Evolutionary conservation across 2,888 invertebrate genomes (phyloP).

Genomic region (Serrognathus titanus): DNA sequence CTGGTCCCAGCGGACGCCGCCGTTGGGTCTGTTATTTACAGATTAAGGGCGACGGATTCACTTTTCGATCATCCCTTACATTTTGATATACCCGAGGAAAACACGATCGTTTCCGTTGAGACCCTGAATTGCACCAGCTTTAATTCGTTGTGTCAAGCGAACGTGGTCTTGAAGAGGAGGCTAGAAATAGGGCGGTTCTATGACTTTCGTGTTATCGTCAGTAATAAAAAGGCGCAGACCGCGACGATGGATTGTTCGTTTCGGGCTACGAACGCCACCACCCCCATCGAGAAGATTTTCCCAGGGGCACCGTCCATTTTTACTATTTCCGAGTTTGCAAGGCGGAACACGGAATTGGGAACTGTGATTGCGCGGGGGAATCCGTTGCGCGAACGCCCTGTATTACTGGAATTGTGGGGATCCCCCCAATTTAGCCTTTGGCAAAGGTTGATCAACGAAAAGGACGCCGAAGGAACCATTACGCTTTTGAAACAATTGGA

Average conservation of each 20-base stretch:
- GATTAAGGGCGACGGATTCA: conserved; percentile 82
- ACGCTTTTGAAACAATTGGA: conserved; percentile 75
- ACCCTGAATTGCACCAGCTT: conserved; percentile 80
- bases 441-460: conserved; percentile 70
- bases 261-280: conserved; percentile 75
- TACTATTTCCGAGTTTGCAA: conserved; percentile 44
- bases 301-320: conserved; percentile 59
- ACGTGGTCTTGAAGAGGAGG: conserved; percentile 73
- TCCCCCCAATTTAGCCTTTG: conserved; percentile 74
- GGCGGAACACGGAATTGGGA: conserved; percentile 74
- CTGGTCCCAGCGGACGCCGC: conserved; percentile 80
- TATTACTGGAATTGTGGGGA: conserved; percentile 81
- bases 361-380: conserved; percentile 79
- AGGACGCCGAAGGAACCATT: conserved; percentile 77
- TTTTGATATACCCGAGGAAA: conserved; percentile 74
- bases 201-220: conserved; percentile 65
- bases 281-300: conserved; percentile 64
- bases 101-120: conserved; percentile 74
- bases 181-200: conserved; percentile 79
- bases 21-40: conserved; percentile 80
- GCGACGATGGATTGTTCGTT: conserved; percentile 60
- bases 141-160: conserved; percentile 86
- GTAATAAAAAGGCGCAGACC: conserved; percentile 68
- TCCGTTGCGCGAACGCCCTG: conserved; percentile 71
- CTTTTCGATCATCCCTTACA: conserved; percentile 83